Evolutionary conservation across 2,888 invertebrate species (phyloP), one percentile per base, ranked within the genome.

Genomic region (Temnothorax unifasciatus): DNA sequence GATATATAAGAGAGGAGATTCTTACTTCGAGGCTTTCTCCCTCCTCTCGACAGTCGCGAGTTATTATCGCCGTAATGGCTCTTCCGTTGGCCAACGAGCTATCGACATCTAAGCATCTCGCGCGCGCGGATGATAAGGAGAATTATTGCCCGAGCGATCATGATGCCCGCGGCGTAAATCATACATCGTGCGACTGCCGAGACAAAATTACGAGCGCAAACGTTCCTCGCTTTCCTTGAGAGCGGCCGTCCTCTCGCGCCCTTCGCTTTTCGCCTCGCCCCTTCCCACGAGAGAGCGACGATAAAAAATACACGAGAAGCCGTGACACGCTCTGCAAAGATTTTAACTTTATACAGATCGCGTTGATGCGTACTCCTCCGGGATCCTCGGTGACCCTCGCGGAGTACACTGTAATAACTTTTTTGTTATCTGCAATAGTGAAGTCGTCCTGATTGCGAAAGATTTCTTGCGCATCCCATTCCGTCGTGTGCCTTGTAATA

Each of bases 21-120:
- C 29, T 11, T 29, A 68, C 18, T 68, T 18, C 29, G 44, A 47
- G 47, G 47, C 18, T 68, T 11, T 11, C 47, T 15, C 18, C 38
- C 21, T 9, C 15, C 44, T 54, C 57, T 47, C 44, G 69, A 44
- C 79, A 69, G 79, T 69, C 79, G 69, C 79, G 59, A 59, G 77
- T 79, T 79, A 73, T 81, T 81, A 81, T 81, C 73, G 47, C n/a
- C 38, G 18, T 81, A 81, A 81, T 73, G 79, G 44, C 59, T 59
- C 59, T 38, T 73, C 79, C 34, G 44, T 71, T 79, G 79, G 71
- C 79, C 79, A 73, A 59, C 74, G 59, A 81, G 74, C 73, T 81
- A 81, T 81, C 79, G 79, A 81, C 79, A 73, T 81, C 79, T 81
- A 81, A 81, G 38, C 79, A 81, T 81, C 79, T 71, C 57, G 79